A percentile compares a stretch with the other conserved stretches of the same genome.
Conservation (phyloP, 2,113 vertebrate genomes). For the Sorex fumeus region DNA sequence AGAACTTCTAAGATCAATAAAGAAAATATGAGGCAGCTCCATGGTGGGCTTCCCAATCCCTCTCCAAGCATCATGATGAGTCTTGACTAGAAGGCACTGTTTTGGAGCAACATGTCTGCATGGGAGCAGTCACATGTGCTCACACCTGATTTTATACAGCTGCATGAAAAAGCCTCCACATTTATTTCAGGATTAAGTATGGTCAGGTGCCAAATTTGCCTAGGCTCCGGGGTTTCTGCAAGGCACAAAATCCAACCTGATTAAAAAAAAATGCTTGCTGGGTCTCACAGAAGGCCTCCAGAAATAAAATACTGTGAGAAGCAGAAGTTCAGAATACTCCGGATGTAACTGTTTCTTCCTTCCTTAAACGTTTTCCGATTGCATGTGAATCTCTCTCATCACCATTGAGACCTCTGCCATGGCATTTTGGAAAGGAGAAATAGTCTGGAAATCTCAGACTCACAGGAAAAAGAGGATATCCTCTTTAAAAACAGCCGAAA, state of each 20-base stretch:
- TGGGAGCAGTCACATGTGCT: background rate
- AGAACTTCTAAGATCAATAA: background rate
- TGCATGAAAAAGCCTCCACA: background rate
- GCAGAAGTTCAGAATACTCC: conserved; percentile 55
- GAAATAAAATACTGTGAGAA: conserved; percentile 70
- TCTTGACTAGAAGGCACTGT: background rate
- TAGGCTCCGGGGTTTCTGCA: conserved; percentile 62
- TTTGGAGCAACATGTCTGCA: background rate
- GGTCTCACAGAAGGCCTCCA: conserved; percentile 70
- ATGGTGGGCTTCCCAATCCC: background rate
- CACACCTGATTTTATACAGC: background rate
- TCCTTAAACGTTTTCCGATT: background rate
- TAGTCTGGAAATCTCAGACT: background rate
- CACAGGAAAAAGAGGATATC: background rate
- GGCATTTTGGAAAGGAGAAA: conserved; percentile 16
- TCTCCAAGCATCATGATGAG: background rate
- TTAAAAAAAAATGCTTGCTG: conserved; percentile 37
- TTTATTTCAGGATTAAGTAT: background rate
- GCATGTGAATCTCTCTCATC: background rate
- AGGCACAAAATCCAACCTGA: conserved; percentile 72
- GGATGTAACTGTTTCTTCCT: conserved; percentile 36
- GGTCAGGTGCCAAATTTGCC: conserved; percentile 50
- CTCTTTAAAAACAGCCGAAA: background rate
- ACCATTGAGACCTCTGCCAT: background rate
- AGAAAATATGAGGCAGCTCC: background rate